Percentiles rank a stretch among this genome's conserved stretches.
Conservation (phyloP, 2,113 vertebrate species). For the Ranitomeya imitator region DNA sequence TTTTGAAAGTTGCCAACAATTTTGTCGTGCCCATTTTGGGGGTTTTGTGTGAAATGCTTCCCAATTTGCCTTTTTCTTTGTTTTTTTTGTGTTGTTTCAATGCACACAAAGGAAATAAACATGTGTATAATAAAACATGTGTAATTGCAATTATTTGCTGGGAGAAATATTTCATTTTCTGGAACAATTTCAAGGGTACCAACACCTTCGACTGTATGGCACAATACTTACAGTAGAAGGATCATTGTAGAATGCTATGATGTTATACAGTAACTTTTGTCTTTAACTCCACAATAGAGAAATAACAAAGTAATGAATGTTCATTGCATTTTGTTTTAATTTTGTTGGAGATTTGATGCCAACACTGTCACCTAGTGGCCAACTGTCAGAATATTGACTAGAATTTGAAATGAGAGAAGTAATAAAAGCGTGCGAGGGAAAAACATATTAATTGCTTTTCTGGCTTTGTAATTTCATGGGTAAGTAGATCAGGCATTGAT, state of each 20-base stretch:
- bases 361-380: constrained; percentile 44
- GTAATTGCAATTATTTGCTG: too few relatives aligned
- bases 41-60: too few relatives aligned
- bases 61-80: too few relatives aligned
- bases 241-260: not conserved
- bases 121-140: too few relatives aligned
- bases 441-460: constrained; percentile 42
- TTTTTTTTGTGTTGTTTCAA: too few relatives aligned
- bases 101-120: too few relatives aligned
- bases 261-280: not conserved
- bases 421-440: constrained; percentile 7
- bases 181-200: too few relatives aligned
- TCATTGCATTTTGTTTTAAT: not conserved
- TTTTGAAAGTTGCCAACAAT: too few relatives aligned
- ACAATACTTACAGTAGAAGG: not conserved
- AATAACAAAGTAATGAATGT: not conserved
- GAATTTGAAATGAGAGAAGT: not conserved
- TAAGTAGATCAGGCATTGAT: constrained; percentile 42
- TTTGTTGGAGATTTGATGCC: not conserved
- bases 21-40: too few relatives aligned
- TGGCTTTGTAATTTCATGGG: constrained; percentile 51
- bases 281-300: not conserved
- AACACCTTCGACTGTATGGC: not conserved
- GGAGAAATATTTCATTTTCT: too few relatives aligned
- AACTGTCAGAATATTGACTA: constrained; percentile 10